A percentile compares a stretch with the other conserved stretches of the same genome.
phyloP scores from a whole-genome alignment of 2,113 vertebrate species.

The Lampris megalopsis region DNA sequence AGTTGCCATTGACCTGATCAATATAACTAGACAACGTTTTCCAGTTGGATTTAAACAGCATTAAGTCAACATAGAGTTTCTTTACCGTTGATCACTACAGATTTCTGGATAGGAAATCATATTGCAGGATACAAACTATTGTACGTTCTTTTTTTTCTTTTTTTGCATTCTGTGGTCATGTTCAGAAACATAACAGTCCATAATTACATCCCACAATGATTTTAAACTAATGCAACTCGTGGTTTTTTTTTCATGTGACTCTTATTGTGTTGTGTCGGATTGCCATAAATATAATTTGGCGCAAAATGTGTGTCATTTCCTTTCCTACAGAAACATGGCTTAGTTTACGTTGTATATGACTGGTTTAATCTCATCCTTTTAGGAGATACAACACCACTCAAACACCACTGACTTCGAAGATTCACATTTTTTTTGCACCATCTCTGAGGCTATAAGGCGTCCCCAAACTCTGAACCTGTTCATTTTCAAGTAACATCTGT shows the following conservation, averaged over 20 bases:
- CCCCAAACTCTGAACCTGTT: too few relatives aligned
- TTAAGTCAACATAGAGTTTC: constrained; percentile 3
- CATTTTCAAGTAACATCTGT: too few relatives aligned
- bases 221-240: constrained; percentile 1
- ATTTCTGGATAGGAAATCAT: constrained; percentile 21
- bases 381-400: too few relatives aligned
- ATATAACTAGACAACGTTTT: not conserved
- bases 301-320: not conserved
- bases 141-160: constrained; percentile 8
- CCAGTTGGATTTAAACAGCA: not conserved
- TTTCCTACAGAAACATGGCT: not conserved
- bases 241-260: not conserved
- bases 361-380: not conserved
- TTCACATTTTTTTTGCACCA: too few relatives aligned
- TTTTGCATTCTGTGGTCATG: constrained; percentile 13
- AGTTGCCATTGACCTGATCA: not conserved
- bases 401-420: too few relatives aligned
- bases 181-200: not conserved
- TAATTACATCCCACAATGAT: not conserved
- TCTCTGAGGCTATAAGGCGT: too few relatives aligned
- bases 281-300: not conserved
- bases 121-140: constrained; percentile 5
- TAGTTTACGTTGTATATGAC: not conserved
- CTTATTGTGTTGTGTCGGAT: not conserved
- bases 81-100: constrained; percentile 51